phyloP scores from a whole-genome alignment of 2,113 vertebrate genomes.

The Gavia stellata region DNA sequence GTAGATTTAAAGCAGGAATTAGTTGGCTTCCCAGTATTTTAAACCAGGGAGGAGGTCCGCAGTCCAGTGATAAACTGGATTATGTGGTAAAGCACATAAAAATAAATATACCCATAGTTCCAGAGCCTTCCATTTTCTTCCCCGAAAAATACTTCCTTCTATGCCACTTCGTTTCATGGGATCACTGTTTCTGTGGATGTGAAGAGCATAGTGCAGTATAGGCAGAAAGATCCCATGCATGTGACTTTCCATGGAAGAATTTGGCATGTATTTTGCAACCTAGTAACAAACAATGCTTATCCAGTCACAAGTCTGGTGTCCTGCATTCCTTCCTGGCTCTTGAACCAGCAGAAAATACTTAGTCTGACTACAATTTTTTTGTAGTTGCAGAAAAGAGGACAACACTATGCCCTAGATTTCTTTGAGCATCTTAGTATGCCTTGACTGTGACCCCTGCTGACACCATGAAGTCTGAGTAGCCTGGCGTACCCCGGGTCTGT shows the following conservation, averaged over 20 bases:
- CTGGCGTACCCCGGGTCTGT: neutral
- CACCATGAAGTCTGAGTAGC: no score
- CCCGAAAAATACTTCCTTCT: neutral
- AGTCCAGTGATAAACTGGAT: neutral
- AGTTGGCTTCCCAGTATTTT: neutral
- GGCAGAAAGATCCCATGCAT: neutral
- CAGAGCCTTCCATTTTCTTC: neutral
- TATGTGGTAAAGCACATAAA: neutral
- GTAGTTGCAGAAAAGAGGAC: no score
- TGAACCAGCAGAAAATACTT: neutral
- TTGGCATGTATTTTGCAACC: neutral
- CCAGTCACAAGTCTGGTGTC: neutral
- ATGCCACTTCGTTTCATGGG: neutral
- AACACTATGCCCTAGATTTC: no score
- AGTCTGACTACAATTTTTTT: no score
- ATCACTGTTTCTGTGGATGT: neutral
- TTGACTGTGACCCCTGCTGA: neutral
- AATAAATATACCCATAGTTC: neutral
- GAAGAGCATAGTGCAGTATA: neutral
- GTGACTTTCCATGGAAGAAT: no score
- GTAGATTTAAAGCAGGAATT: neutral
- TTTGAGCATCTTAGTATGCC: neutral
- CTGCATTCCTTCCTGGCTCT: neutral
- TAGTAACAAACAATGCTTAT: neutral
- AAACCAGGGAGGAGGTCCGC: neutral